Base-by-base conservation (phyloP, 1,140 invertebrate genomes). In the Tetramorium alpestre region DNA sequence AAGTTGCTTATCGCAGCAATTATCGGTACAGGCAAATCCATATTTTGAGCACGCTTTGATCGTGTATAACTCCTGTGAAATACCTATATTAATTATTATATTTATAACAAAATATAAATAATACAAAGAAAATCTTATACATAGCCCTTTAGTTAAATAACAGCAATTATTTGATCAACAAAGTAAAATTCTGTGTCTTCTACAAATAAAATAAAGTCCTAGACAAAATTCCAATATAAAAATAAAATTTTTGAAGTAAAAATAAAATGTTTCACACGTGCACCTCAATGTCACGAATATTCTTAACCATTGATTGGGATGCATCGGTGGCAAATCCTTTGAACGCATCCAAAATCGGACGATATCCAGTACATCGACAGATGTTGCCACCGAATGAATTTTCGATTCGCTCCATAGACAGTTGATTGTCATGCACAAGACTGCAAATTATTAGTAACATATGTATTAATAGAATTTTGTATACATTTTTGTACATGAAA, bases 361-460 rank as follows among this genome's bases (percentile, higher is more conserved):
- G 95, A 90, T 98, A 99, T 0, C 98, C 98, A 0, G 98, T 99
- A 93, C 98, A 99, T 73, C 98, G 96, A 87, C 98, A 99, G 22
- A 98, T 96, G 91, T 98, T 98, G 65, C 98, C 96, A 1, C 97
- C 97, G 91, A 98, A 97, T 0, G 97, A 96, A 91, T 98, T 97
- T 93, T 98, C 97, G 11, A 98, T 96, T 90, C 98, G 96, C 51
- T 96, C 93, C 96, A 97, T 97, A 0, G 96, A 97, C 11, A 97
- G 92, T n/a, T 96, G 93, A 13, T 93, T 94, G 25, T 94, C 85
- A 73, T 94, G 80, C 11, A 92, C 8, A 22, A 94, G 88, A 75
- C 94, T 94, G 25, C 5, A 70, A 47, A 60, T 62, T 44, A 69
- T 13, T 47, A 22, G 38, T 0, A 13, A 44, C 3, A 78, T 11